These are phyloP conservation scores for Himalopsyche japonica DNA, from an alignment of 2,888 invertebrate species.

Conservation along the genomic window DNA sequence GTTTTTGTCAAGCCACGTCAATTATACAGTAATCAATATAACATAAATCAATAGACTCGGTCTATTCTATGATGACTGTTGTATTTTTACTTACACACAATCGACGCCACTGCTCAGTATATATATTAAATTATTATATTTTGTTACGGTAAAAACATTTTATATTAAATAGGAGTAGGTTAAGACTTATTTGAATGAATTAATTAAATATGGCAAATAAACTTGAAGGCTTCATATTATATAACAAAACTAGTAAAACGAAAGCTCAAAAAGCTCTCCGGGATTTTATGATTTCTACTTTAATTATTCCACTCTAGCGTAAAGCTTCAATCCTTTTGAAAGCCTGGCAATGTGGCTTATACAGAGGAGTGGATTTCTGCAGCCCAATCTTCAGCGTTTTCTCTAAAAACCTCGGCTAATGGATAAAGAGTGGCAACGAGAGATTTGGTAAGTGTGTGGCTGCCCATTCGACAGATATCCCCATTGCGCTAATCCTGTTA, in stretches of 20 bases:
- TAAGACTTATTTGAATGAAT: neutral
- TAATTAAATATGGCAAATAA: neutral
- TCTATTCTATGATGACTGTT: no score
- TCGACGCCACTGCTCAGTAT: no score
- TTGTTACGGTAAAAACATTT: neutral
- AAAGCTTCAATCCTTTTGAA: neutral
- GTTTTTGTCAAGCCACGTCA: no score
- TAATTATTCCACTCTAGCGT: constrained; percentile 18
- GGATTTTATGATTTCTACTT: constrained; percentile 29
- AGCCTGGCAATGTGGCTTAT: constrained; percentile 21
- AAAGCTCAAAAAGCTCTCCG: neutral
- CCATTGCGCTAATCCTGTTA: constrained; percentile 31
- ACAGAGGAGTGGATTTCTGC: constrained; percentile 5
- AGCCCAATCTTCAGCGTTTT: neutral
- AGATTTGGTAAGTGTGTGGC: constrained; percentile 14
- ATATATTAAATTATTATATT: neutral
- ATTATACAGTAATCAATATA: no score
- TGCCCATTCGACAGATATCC: constrained; percentile 32
- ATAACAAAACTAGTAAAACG: neutral
- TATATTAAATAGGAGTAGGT: neutral
- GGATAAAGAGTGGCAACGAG: constrained; percentile 32
- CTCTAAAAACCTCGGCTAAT: constrained; percentile 24
- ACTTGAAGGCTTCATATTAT: neutral
- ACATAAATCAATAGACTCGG: no score
- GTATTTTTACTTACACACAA: no score